Base-by-base conservation (phyloP, 1,140 invertebrate genomes). In the Leptoteleia sp. region DNA sequence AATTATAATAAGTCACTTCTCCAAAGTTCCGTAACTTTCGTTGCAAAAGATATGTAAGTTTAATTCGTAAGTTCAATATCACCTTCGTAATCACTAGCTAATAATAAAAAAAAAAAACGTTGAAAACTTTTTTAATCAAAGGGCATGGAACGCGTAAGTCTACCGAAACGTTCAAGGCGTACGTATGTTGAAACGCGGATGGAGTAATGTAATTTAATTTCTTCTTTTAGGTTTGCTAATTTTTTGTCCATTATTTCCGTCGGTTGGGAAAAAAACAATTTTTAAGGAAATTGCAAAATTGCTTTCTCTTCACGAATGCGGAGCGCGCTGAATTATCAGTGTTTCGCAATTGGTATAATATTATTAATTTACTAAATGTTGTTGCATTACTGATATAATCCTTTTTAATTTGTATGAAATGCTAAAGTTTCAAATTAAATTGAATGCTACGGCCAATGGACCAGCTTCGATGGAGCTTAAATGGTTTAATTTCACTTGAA, bases 81-180 rank as follows among this genome's bases (percentile, higher is more conserved):
- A 40, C 12, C 22, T 38, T 15, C 6, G 50, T 40, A 55, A 55
- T 55, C 35, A 55, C 22, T 38, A 22, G 29, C 19, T 55, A 55
- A 55, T 42, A n/a, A n/a, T n/a, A n/a, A n/a, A n/a, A n/a, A n/a
- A n/a, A 48, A 37, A 54, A 54, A 38, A 50, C 35, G 29, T 54
- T 37, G 5, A 13, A 38, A 54, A 54, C 48, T 54, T 54, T 54
- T 54, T 54, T 38, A 47, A 54, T 54, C 48, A 54, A 52, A 54
- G 33, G 16, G n/a, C 38, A 54, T 54, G 25, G 48, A 54, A 37
- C 17, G 48, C 16, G 48, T 22, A 54, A 54, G 48, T 54, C 38
- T 54, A 54, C 33, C 13, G 33, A 38, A 37, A 37, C 4, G 31
- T 38, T 9, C 19, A 38, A 54, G 7, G 17, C 29, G 33, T 19